Evolutionary conservation across 2,797 vertebrate species (phyloP), one percentile per base, ranked within the genome.

Genomic region (Pseudomugil gertrudae): DNA sequence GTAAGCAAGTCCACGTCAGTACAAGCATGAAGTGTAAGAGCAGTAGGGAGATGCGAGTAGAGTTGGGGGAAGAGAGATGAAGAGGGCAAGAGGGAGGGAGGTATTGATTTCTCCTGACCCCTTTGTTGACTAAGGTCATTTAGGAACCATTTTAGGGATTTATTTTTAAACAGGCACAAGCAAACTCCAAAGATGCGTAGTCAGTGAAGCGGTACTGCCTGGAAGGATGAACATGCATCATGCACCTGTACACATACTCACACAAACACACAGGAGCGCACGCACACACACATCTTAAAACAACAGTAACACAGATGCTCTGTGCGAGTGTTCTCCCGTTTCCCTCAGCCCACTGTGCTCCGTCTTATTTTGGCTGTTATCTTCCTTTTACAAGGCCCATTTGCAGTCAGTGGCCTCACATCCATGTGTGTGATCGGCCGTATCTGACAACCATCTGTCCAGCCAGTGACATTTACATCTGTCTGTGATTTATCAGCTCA

Each of bases 71-170:
- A 78, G 75, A 81, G 83, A 79, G 76, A 68, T 72, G 72, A 82
- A 69, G 83, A 84, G 86, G 88, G 90, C 78, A 86, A 72, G 89
- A 84, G 79, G 84, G 86, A 87, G 84, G 83, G 90, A 85, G 75
- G 84, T 94, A 94, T 95, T 94, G 95, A 95, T 95, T 94, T 93
- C 80, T 91, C 81, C 84, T 95, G 94, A 95, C 95, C 94, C 93
- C 91, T 92, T 91, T 91, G 88, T 92, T 92, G 84, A 91, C 88
- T 90, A 83, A 92, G 93, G 93, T 94, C 92, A 92, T 73, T 78
- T 82, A 89, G 89, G 68, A 92, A 89, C 88, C 87, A 76, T 93
- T 93, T 93, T 86, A 89, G 80, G 81, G 87, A 84, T 93, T 91
- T 92, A 89, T 93, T 91, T 93, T 93, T 91, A 92, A 93, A 90